A percentile compares a stretch with the other conserved stretches of the same genome.
Conservation (phyloP, 2,888 invertebrate genomes). For the Seira sanloemensis region DNA sequence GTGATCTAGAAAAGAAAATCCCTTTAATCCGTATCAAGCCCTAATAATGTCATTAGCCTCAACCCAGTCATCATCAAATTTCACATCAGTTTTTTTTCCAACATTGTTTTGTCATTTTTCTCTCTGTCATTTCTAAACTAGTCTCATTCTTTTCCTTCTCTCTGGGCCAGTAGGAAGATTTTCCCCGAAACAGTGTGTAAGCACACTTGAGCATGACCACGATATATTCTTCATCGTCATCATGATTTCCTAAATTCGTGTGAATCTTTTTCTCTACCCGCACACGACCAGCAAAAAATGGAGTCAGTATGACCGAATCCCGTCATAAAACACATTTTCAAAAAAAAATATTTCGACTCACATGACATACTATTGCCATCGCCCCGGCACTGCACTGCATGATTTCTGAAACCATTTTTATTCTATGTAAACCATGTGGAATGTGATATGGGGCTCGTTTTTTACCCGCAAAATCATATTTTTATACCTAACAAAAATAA, state of each 20-base stretch:
- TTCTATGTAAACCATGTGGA: not conserved
- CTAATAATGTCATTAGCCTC: conserved; percentile 59
- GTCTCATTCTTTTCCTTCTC: conserved; percentile 20
- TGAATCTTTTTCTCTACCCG: not conserved
- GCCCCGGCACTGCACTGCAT: no score
- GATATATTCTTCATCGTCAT: not conserved
- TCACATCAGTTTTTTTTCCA: not conserved
- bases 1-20: conserved; percentile 44
- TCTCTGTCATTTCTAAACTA: no score
- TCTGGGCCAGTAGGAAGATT: conserved; percentile 49
- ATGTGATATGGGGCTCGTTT: not conserved
- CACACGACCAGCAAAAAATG: not conserved
- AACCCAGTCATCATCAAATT: not conserved
- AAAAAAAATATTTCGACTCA: conserved; percentile 2
- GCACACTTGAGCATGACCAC: not conserved
- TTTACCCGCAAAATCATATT: not conserved
- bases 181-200: not conserved
- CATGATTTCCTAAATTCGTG: not conserved
- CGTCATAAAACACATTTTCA: not conserved
- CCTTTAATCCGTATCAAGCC: conserved; percentile 22
- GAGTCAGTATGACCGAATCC: not conserved
- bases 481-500: not conserved
- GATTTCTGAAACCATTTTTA: not conserved
- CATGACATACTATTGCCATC: not conserved
- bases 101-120: conserved; percentile 54